Evolutionary conservation across 2,888 invertebrate genomes (phyloP).

Genomic region (Empis livida): DNA sequence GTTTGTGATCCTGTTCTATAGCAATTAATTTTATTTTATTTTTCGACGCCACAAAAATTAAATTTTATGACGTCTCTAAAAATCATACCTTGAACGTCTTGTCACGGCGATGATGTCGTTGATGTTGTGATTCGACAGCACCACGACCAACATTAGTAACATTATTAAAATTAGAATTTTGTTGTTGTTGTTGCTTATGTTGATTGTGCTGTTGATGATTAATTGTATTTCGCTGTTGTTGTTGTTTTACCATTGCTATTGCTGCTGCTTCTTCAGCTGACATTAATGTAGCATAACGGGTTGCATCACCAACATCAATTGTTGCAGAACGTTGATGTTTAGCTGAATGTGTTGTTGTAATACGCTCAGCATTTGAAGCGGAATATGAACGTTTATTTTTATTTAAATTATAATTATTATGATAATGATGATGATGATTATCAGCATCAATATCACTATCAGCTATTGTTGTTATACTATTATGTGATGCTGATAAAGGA

Average conservation of each 20-base stretch:
- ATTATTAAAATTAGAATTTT: conserved; percentile 7
- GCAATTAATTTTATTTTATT: conserved; percentile 2
- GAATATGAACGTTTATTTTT: conserved; percentile 6
- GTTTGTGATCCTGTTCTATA: background rate
- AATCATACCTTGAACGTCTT: conserved; percentile 38
- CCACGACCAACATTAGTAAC: background rate
- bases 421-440: conserved; percentile 4
- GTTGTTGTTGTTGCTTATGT: conserved; percentile 26
- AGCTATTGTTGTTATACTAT: conserved; percentile 2
- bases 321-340: conserved; percentile 25
- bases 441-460: conserved; percentile 6
- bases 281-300: conserved; percentile 1
- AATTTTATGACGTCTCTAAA: conserved; percentile 38
- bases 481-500: conserved; percentile 18
- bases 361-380: conserved; percentile 1
- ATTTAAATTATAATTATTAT: conserved; percentile 14
- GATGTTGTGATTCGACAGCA: conserved; percentile 17
- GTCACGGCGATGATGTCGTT: conserved; percentile 31
- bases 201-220: conserved; percentile 31
- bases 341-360: conserved; percentile 7
- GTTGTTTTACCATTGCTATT: background rate
- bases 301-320: conserved; percentile 29
- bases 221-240: conserved; percentile 24
- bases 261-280: background rate
- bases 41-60: conserved; percentile 10